phyloP scores from a whole-genome alignment of 2,888 invertebrate genomes.

The Oscheius sp. region DNA sequence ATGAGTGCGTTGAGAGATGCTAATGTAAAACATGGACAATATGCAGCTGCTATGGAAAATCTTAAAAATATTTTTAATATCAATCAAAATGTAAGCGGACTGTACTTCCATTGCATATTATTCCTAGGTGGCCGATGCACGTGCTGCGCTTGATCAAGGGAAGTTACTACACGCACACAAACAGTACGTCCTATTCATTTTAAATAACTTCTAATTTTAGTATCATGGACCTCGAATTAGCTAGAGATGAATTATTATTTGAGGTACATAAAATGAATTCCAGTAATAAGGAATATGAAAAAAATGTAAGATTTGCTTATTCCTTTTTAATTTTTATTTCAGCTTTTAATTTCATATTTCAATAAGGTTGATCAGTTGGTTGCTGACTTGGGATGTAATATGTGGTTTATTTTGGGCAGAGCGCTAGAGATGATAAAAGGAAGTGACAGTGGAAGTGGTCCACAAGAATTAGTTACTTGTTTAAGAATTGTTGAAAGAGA shows the following conservation, averaged over 20 bases:
- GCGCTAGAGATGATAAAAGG: slow-evolving; percentile 86
- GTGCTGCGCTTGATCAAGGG: slow-evolving; percentile 82
- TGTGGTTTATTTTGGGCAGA: slow-evolving; percentile 87
- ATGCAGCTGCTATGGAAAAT: slow-evolving; percentile 96
- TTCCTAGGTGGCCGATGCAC: slow-evolving; percentile 81
- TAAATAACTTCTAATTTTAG: slow-evolving; percentile 77
- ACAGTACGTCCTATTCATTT: slow-evolving; percentile 73
- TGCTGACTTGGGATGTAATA: slow-evolving; percentile 77
- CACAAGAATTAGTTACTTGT: slow-evolving; percentile 85
- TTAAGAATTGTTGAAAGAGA: slow-evolving; percentile 95
- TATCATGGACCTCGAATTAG: slow-evolving; percentile 93
- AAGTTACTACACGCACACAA: slow-evolving; percentile 94
- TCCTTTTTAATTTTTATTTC: slow-evolving; percentile 12
- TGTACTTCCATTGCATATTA: no score
- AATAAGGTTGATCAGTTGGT: slow-evolving; percentile 92
- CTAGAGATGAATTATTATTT: slow-evolving; percentile 92
- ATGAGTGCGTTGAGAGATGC: slow-evolving; percentile 89
- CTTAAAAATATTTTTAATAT: slow-evolving; percentile 97
- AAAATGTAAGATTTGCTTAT: slow-evolving; percentile 56
- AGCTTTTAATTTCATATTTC: slow-evolving; percentile 92
- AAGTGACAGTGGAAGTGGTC: slow-evolving; percentile 79
- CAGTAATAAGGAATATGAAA: slow-evolving; percentile 64
- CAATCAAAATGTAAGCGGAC: slow-evolving; percentile 87
- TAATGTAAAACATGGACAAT: slow-evolving; percentile 91
- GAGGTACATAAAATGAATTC: slow-evolving; percentile 87